A percentile compares a stretch with the other conserved stretches of the same genome.
phyloP scores from a whole-genome alignment of 1,140 invertebrate genomes.

The Lucilia sericata region DNA sequence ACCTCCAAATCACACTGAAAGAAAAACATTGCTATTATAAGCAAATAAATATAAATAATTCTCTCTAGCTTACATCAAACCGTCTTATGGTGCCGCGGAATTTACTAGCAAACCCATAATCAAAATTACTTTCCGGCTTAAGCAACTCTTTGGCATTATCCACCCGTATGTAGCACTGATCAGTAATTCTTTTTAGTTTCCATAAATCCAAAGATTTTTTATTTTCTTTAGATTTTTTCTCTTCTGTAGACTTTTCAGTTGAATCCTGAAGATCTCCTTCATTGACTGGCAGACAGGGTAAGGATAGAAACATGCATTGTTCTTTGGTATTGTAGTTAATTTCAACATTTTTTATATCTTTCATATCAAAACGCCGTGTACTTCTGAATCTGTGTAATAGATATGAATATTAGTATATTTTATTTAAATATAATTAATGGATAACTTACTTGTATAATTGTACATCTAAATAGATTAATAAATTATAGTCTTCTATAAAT shows the following conservation, averaged over 20 bases:
- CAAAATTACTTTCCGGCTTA: conserved; percentile 55
- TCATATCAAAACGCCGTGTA: conserved; percentile 59
- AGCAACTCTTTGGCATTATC: conserved; percentile 53
- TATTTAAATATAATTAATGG: too few relatives aligned
- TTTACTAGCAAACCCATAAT: conserved; percentile 58
- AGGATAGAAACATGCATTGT: conserved; percentile 53
- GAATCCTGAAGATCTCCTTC: conserved; percentile 24
- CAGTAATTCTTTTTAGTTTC: conserved; percentile 64
- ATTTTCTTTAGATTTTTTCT: conserved; percentile 55
- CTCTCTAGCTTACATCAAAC: conserved; percentile 53
- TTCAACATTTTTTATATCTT: conserved; percentile 58
- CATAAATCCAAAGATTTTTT: conserved; percentile 55
- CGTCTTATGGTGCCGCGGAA: conserved; percentile 49
- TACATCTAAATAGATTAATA: conserved; percentile 62
- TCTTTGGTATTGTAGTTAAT: conserved; percentile 57
- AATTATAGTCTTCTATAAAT: conserved; percentile 61
- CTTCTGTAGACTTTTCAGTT: conserved; percentile 51
- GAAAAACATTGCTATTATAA: not conserved
- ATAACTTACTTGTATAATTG: conserved; percentile 61
- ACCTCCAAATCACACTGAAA: conserved; percentile 42
- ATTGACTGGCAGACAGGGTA: conserved; percentile 55
- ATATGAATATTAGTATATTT: not conserved
- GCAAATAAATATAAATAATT: too few relatives aligned
- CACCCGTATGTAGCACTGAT: conserved; percentile 59
- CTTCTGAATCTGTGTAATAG: conserved; percentile 56